Evolutionary conservation across 2,888 invertebrate genomes (phyloP), one percentile per base, ranked within the genome.

Genomic region (Hypsopygia costalis): DNA sequence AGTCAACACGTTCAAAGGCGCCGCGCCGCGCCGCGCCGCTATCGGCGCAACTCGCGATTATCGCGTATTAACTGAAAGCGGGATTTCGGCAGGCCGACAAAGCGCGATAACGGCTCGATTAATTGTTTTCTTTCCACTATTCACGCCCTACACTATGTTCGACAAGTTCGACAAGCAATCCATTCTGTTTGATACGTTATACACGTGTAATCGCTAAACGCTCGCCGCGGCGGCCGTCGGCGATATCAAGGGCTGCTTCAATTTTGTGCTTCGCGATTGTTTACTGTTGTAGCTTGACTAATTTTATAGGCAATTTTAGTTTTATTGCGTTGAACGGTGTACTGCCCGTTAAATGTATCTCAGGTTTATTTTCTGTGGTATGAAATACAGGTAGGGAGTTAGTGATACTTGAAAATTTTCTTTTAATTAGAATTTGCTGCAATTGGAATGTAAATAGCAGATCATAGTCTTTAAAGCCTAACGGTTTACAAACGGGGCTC

Each of bases 1-100:
- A 76, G 76, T 82, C 78, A 81, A 79, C 73, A 77, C 16, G 52
- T 55, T 81, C 81, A 87, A 87, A 87, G 75, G 63, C 45, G 51
- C 88, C 88, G 88, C 86, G 86, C 87, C 88, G 88, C 86, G 86
- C 87, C 74, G 63, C 44, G 51, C 88, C 87, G 87, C 86, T 87
- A 88, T 88, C 87, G 48, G 50, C 11, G 46, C 56, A 51, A 60
- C 64, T 62, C 61, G 67, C 73, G 74, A 76, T 81, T 64, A 85
- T 79, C 74, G 68, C 59, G 66, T 65, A 75, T 75, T 69, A 79
- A 81, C 77, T 75, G 65, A 72, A 75, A 75, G 74, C 73, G 64
- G 81, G 82, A 86, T 86, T 87, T 86, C 77, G 81, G 82, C 78
- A 69, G 70, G 62, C 82, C 85, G 85, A 83, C 86, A 88, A 87